Base-by-base conservation (phyloP, 1,140 invertebrate species). In the Sinella curviseta region DNA sequence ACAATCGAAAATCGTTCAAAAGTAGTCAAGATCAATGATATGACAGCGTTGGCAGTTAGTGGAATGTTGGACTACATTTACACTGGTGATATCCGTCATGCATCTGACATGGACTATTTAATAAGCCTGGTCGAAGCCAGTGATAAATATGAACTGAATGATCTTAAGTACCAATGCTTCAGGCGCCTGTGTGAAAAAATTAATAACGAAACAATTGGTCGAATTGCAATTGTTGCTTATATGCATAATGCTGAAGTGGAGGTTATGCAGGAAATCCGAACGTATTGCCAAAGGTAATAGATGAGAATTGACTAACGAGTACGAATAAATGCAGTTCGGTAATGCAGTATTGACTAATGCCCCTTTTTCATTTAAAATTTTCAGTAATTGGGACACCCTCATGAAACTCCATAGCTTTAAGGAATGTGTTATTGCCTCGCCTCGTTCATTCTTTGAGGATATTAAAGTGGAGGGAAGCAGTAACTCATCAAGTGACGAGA, bases 41-140 rank as follows among this genome's bases (percentile, higher is more conserved):
- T 75, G 35, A n/a, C 74, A 36, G 14, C 34, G 28, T 4, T 16
- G 4, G 39, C 74, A 17, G 39, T 75, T 16, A 20, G 3, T n/a
- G 39, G 74, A 14, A 36, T 75, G 74, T 24, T 75, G 3, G 74
- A 75, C 20, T 75, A 75, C 36, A 75, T 75, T 75, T 75, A 75
- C 24, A 75, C 74, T 2, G 74, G 74, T 4, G 74, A 54, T 48
- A 54, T 75, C n/a, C 12, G 35, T 8, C 34, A 48, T 16, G 35
- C 34, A 17, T 39, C 74, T n/a, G 74, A 75, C 28, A 54, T 75
- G 39, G 74, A 75, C 3, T 36, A 75, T 28, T 28, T 75, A 14
- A 48, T 75, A 14, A 48, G 17, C 24, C 34, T 75, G 17, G 74
- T 75, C 2, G 74, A 75, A 48, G 74, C 34, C 1, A 75, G 74